A percentile compares a stretch with the other conserved stretches of the same genome.
Evolutionary conservation across 2,888 invertebrate genomes (phyloP).

Genomic region (Cosmia trapezina): DNA sequence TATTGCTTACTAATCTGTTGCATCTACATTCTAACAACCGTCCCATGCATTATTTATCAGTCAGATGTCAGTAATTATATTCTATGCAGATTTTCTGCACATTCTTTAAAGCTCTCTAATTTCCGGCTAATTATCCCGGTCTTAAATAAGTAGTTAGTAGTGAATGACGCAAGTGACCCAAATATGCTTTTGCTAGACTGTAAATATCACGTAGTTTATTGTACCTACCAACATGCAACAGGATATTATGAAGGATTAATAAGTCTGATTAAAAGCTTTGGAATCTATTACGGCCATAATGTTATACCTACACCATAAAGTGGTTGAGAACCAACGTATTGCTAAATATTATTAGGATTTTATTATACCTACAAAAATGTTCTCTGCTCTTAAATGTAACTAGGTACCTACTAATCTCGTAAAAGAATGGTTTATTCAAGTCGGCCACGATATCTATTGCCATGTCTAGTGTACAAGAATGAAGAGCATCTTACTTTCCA

Average conservation of each 20-base stretch:
- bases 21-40: constrained; percentile 13
- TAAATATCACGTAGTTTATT: neutral
- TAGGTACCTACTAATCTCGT: too few relatives aligned
- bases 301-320: constrained; percentile 7
- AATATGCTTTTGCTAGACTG: constrained; percentile 23
- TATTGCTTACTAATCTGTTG: constrained; percentile 17
- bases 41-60: constrained; percentile 38
- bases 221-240: constrained; percentile 7
- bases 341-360: constrained; percentile 8
- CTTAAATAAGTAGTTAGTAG: constrained; percentile 11
- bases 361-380: constrained; percentile 22
- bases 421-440: neutral
- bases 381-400: constrained; percentile 1
- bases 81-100: constrained; percentile 16
- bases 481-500: neutral
- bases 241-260: constrained; percentile 29
- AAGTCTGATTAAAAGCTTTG: constrained; percentile 5
- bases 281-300: too few relatives aligned
- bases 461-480: neutral
- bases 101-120: constrained; percentile 34
- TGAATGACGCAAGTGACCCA: constrained; percentile 34
- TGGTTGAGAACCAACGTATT: constrained; percentile 8
- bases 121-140: constrained; percentile 31
- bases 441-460: neutral
- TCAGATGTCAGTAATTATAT: constrained; percentile 24